Evolutionary conservation across 2,113 vertebrate genomes (phyloP).

Genomic region (Toxotes jaculatrix): DNA sequence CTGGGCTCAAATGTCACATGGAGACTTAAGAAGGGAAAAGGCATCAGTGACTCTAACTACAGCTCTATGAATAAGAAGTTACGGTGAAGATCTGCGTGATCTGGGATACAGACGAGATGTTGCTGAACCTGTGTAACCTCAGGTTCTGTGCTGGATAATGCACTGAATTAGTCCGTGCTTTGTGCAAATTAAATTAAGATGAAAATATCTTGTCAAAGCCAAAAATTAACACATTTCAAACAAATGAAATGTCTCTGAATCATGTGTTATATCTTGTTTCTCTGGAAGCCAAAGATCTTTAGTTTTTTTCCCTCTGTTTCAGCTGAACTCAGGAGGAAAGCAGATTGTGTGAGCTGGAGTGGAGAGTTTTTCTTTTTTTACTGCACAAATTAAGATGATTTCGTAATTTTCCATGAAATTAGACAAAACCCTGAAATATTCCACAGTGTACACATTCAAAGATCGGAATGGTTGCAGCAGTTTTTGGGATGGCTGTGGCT

Average conservation of each 20-base stretch:
- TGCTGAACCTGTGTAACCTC: too few species aligned
- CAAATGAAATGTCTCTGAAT: background rate
- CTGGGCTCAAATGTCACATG: too few species aligned
- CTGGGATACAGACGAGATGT: too few species aligned
- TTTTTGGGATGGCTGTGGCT: background rate
- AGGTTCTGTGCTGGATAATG: background rate
- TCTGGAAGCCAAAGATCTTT: background rate
- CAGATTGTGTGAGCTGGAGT: background rate
- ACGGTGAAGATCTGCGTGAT: too few species aligned
- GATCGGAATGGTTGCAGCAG: too few species aligned
- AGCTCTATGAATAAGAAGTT: too few species aligned
- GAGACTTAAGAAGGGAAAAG: too few species aligned
- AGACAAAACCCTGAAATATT: background rate
- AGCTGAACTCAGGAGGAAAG: background rate
- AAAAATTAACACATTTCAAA: background rate
- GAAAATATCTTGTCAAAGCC: background rate
- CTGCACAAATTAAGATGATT: background rate
- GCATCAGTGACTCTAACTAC: background rate
- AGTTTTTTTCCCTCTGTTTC: background rate
- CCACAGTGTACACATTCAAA: background rate
- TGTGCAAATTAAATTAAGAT: background rate
- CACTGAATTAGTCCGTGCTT: background rate
- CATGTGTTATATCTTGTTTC: background rate
- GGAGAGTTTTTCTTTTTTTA: background rate
- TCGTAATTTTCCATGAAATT: background rate